Evolutionary conservation across 2,797 vertebrate genomes (phyloP).

Genomic region (Muscicapa comitata): DNA sequence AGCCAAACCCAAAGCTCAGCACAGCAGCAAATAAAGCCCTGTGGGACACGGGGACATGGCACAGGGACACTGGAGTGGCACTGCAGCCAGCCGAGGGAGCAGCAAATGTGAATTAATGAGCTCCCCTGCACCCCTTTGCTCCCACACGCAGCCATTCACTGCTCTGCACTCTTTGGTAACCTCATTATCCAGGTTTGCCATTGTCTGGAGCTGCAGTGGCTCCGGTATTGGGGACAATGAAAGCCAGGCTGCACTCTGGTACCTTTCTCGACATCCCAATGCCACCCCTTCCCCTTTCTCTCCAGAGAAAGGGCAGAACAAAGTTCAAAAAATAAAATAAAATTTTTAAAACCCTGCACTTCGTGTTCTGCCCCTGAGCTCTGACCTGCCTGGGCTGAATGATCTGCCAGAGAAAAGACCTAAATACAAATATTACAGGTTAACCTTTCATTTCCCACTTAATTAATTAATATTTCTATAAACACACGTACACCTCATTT

Average conservation of each 20-base stretch:
- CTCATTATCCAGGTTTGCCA: background rate
- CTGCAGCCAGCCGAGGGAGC: background rate
- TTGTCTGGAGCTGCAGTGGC: background rate
- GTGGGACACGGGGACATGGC: background rate
- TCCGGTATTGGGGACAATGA: background rate
- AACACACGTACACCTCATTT: background rate
- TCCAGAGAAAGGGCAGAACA: background rate
- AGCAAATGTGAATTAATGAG: background rate
- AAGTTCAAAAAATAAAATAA: background rate
- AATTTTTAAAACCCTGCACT: background rate
- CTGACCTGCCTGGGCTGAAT: background rate
- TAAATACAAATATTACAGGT: background rate
- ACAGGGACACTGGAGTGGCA: accelerated
- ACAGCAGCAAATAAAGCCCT: background rate
- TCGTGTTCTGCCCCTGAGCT: background rate
- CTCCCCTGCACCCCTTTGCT: background rate
- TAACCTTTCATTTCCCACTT: background rate
- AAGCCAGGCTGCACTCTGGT: background rate
- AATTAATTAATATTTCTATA: background rate
- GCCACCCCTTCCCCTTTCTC: background rate
- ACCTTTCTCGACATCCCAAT: background rate
- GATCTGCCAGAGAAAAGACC: background rate
- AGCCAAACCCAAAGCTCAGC: background rate
- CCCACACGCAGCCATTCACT: background rate
- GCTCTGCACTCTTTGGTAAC: background rate